phyloP scores from a whole-genome alignment of 2,113 vertebrate species.

The Chaetops frenatus region DNA sequence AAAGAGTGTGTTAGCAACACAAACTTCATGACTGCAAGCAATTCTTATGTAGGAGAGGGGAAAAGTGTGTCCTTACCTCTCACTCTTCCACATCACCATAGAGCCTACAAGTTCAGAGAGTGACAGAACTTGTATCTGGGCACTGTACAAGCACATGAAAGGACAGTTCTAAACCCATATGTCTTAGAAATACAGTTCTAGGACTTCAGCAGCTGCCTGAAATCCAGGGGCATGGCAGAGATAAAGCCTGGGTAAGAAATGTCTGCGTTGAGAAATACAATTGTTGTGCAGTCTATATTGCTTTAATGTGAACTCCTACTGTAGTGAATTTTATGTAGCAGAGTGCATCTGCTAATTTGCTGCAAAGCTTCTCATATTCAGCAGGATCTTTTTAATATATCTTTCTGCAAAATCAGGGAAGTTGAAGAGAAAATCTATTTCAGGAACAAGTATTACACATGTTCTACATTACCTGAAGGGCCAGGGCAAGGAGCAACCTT shows the following conservation, averaged over 20 bases:
- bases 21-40: neutral
- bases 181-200: neutral
- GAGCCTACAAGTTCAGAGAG: neutral
- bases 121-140: neutral
- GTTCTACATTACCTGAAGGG: neutral
- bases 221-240: neutral
- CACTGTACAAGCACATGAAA: neutral
- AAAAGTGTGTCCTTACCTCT: neutral
- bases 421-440: neutral
- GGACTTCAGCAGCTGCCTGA: neutral
- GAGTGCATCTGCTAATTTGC: neutral
- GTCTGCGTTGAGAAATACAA: neutral
- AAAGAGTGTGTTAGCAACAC: neutral
- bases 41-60: neutral
- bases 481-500: neutral
- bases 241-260: neutral
- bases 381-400: neutral
- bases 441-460: neutral
- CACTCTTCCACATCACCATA: neutral
- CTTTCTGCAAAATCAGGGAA: neutral
- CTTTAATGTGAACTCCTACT: neutral
- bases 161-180: neutral
- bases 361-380: neutral
- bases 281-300: neutral
- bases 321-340: neutral